Conservation (phyloP, 2,113 vertebrate genomes). For the Amblyopsis rosae region DNA sequence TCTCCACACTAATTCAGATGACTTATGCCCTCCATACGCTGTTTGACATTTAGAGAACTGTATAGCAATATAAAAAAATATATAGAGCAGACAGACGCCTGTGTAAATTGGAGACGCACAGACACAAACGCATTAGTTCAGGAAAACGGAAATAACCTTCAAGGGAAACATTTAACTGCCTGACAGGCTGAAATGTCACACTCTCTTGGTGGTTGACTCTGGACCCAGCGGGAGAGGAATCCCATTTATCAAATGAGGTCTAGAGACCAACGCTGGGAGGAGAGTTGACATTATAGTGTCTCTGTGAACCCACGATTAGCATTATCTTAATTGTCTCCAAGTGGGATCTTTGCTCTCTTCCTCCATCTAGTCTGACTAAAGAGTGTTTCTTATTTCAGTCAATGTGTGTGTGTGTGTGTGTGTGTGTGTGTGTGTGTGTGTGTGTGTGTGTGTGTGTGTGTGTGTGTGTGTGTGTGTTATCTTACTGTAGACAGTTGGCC, state of each 20-base stretch:
- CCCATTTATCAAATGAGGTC: constrained; percentile 8
- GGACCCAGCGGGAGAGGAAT: constrained; percentile 11
- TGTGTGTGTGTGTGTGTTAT: constrained; percentile 18
- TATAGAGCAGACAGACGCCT: background rate
- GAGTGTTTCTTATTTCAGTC: constrained; percentile 14
- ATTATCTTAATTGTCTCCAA: constrained; percentile 35
- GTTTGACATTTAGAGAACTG: constrained; percentile 9
- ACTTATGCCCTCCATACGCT: background rate
- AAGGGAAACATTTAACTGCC: background rate
- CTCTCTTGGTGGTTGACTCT: background rate
- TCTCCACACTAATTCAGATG: constrained; percentile 2
- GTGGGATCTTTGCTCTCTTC: constrained; percentile 26
- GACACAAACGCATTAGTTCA: background rate
- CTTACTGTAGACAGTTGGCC: constrained; percentile 20
- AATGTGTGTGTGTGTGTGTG: constrained; percentile 3
- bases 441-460: constrained; percentile 9
- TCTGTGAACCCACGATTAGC: background rate
- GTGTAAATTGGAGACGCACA: constrained; percentile 20
- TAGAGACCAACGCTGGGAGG: constrained; percentile 2
- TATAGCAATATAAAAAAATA: constrained; percentile 1
- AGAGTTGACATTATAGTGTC: constrained; percentile 6
- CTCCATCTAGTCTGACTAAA: constrained; percentile 2
- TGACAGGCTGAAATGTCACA: constrained; percentile 41
- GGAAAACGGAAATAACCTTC: background rate
- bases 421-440: constrained; percentile 10